phyloP scores from a whole-genome alignment of 2,888 invertebrate species.

The Drosophila meridiana region DNA sequence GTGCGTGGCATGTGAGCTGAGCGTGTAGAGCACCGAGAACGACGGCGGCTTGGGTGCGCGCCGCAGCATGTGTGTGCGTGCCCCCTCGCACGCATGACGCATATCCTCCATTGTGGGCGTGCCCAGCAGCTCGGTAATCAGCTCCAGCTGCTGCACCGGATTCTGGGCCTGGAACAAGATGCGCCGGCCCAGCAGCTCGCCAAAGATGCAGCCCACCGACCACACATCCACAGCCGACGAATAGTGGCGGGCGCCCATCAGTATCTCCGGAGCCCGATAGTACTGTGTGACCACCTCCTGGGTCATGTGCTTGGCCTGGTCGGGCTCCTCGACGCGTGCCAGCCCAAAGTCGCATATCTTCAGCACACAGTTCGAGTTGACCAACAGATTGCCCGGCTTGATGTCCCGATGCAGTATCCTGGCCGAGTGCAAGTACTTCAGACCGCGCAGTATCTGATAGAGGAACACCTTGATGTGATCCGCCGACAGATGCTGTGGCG shows the following conservation, averaged over 20 bases:
- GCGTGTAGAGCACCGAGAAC: conserved; percentile 94
- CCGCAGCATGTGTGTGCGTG: conserved; percentile 95
- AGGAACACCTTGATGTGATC: conserved; percentile 99
- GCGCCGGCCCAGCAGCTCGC: conserved; percentile 96
- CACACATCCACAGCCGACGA: conserved; percentile 98
- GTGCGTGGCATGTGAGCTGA: conserved; percentile 97
- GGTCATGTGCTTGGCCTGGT: conserved; percentile 97
- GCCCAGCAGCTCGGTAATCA: conserved; percentile 98
- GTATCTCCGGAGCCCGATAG: conserved; percentile 99
- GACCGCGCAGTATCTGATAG: conserved; percentile 99
- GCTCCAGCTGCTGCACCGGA: conserved; percentile 98
- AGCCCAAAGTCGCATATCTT: conserved; percentile 99
- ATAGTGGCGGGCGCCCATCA: conserved; percentile 99
- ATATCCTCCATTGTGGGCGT: conserved; percentile 98
- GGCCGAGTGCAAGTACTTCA: conserved; percentile 99
- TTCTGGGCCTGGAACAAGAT: conserved; percentile 99
- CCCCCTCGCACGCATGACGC: conserved; percentile 98
- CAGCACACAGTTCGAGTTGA: conserved; percentile 99
- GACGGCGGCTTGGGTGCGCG: conserved; percentile 95
- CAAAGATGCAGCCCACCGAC: conserved; percentile 99
- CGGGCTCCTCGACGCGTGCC: conserved; percentile 98
- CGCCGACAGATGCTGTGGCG: conserved; percentile 98
- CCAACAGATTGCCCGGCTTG: conserved; percentile 99
- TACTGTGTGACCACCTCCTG: conserved; percentile 99
- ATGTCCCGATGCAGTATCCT: conserved; percentile 99